phyloP scores from a whole-genome alignment of 2,888 invertebrate species.

The Diogma glabrata region DNA sequence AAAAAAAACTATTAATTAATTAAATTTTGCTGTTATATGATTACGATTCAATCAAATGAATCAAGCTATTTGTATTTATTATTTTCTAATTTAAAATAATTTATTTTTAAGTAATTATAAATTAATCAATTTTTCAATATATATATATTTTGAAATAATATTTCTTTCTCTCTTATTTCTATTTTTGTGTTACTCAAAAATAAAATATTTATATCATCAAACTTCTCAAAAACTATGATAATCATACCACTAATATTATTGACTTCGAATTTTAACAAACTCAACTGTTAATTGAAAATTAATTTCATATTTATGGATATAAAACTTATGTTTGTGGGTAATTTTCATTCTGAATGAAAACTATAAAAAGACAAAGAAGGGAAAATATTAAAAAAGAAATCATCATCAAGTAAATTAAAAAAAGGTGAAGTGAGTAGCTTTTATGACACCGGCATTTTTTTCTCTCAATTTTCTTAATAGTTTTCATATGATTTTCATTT shows the following conservation, averaged over 20 bases:
- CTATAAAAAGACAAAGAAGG: neutral
- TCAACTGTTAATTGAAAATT: constrained; percentile 1
- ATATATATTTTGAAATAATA: too few relatives aligned
- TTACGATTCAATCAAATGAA: constrained; percentile 19
- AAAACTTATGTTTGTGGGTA: constrained; percentile 7
- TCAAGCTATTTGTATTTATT: constrained; percentile 9
- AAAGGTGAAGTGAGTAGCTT: constrained; percentile 12
- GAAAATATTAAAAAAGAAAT: constrained; percentile 2
- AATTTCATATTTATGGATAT: constrained; percentile 8
- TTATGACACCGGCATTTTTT: constrained; percentile 4
- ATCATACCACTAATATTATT: neutral
- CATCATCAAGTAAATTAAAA: constrained; percentile 9
- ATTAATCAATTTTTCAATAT: too few relatives aligned
- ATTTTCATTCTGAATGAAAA: constrained; percentile 1
- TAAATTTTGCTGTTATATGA: too few relatives aligned
- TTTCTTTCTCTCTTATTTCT: too few relatives aligned
- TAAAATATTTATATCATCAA: neutral
- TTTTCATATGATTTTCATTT: too few relatives aligned
- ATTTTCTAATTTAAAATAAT: neutral
- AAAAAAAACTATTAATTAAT: too few relatives aligned
- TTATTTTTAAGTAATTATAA: neutral
- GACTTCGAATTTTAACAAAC: too few relatives aligned
- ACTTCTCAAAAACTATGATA: neutral
- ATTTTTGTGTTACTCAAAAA: too few relatives aligned
- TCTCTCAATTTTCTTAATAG: too few relatives aligned